Percentiles rank a stretch among this genome's conserved stretches.
These are phyloP conservation scores for Cheilosia variabilis DNA, from an alignment of 2,888 invertebrate species.

Conservation along the genomic window DNA sequence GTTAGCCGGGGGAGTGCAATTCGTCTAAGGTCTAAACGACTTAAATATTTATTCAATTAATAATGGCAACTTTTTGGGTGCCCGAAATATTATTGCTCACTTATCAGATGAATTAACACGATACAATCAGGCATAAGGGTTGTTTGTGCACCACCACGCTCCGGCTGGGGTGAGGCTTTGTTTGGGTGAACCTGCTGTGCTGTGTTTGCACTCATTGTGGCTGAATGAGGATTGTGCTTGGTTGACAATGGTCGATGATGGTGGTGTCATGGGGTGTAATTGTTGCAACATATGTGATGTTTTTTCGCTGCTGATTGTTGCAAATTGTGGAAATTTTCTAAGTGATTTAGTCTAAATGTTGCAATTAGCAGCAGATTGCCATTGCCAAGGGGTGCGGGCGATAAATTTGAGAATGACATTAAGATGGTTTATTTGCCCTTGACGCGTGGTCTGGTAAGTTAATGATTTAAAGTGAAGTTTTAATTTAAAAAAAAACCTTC, in stretches of 20 bases:
- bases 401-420: neutral
- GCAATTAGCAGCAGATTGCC: constrained; percentile 68
- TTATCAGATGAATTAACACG: constrained; percentile 82
- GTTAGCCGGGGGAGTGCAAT: constrained; percentile 6
- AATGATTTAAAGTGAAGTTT: too few relatives aligned
- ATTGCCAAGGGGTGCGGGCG: neutral
- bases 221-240: constrained; percentile 51
- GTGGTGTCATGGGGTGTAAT: constrained; percentile 76
- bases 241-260: constrained; percentile 24
- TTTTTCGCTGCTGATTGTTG: constrained; percentile 75
- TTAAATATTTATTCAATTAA: constrained; percentile 76
- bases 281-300: constrained; percentile 80
- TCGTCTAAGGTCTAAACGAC: constrained; percentile 67
- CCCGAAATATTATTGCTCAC: constrained; percentile 80
- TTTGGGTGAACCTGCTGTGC: constrained; percentile 72
- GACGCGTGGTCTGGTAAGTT: too few relatives aligned
- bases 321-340: constrained; percentile 64
- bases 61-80: constrained; percentile 52
- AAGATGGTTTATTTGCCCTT: too few relatives aligned
- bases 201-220: constrained; percentile 73
- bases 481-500: too few relatives aligned
- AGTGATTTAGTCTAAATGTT: constrained; percentile 68
- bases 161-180: constrained; percentile 9
- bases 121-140: constrained; percentile 57
- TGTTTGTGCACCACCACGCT: neutral